Base-by-base conservation (phyloP, 2,888 invertebrate genomes). In the Pherbina coryleti region DNA sequence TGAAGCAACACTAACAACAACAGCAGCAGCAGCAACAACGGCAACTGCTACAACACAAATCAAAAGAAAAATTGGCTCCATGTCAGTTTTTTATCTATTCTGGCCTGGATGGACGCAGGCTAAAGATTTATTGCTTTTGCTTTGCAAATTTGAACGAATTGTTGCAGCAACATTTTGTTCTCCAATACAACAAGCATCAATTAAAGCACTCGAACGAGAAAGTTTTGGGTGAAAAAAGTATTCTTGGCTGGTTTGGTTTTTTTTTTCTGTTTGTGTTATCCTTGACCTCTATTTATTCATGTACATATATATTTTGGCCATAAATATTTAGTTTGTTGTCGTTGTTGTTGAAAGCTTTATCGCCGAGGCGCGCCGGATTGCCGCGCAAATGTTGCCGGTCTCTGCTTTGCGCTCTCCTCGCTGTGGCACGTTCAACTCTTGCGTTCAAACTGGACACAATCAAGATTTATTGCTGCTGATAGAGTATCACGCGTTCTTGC, bases 401-500 rank as follows among this genome's bases (percentile, higher is more conserved):
- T 4, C n/a, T 83, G 75, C 79, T 49, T 76, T 78, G 82, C 82
- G 25, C 67, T 28, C 66, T 74, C 22, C 2, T 22, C 25, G 31
- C 34, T 75, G 37, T 62, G 22, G 49, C 19, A 51, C 51, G 55
- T n/a, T 66, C 53, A 28, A 31, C 31, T 62, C 57, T 70, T 3
- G 44, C 55, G 74, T 71, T 64, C 70, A 80, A 81, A 80, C 80
- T 74, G 83, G 84, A 84, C 84, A 84, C 84, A 84, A 81, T 79
- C 82, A 83, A 85, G 86, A 85, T 85, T 85, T 85, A 85, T 85
- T 85, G 85, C 85, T 83, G 82, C 81, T 85, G 85, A 85, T 85
- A 85, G 69, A 85, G 86, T 85, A 85, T 85, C 84, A 86, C 84
- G 86, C 86, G 85, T 85, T 75, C 75, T 55, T 44, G 49, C 62